A percentile compares a stretch with the other conserved stretches of the same genome.
Evolutionary conservation across 2,797 vertebrate species (phyloP).

Genomic region (Peromyscus eremicus): DNA sequence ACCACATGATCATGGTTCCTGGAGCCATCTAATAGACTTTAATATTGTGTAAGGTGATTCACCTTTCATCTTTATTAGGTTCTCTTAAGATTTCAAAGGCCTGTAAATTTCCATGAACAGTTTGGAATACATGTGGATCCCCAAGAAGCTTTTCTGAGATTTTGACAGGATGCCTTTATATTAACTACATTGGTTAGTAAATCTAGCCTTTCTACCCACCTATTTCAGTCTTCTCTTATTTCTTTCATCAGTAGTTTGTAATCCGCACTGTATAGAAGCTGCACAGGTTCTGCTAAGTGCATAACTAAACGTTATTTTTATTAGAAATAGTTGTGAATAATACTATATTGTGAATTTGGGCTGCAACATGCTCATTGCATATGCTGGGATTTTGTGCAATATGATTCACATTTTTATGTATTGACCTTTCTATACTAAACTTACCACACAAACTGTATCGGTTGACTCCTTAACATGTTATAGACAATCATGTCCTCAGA

Average conservation of each 20-base stretch:
- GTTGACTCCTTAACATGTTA: not conserved
- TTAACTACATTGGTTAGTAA: not conserved
- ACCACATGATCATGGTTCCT: not conserved
- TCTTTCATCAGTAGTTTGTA: not conserved
- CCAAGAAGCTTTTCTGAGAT: not conserved
- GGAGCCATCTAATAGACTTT: not conserved
- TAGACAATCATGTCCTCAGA: not conserved
- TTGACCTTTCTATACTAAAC: not conserved
- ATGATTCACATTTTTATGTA: not conserved
- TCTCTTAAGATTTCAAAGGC: conserved; percentile 26
- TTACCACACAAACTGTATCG: not conserved
- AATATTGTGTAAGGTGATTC: not conserved
- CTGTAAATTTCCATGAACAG: conserved; percentile 1
- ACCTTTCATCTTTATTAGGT: not conserved
- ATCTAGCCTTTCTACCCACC: not conserved
- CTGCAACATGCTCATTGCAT: not conserved
- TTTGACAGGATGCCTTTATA: not conserved
- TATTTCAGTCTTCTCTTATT: conserved; percentile 1
- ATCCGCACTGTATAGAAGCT: not conserved
- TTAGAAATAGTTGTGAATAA: not conserved
- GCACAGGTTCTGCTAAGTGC: not conserved
- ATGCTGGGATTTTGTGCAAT: not conserved
- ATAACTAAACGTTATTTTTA: not conserved
- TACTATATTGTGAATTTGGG: not conserved
- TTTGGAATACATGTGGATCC: conserved; percentile 29